Evolutionary conservation across 2,797 vertebrate genomes (phyloP).

Genomic region (Sebastes matsubarae): DNA sequence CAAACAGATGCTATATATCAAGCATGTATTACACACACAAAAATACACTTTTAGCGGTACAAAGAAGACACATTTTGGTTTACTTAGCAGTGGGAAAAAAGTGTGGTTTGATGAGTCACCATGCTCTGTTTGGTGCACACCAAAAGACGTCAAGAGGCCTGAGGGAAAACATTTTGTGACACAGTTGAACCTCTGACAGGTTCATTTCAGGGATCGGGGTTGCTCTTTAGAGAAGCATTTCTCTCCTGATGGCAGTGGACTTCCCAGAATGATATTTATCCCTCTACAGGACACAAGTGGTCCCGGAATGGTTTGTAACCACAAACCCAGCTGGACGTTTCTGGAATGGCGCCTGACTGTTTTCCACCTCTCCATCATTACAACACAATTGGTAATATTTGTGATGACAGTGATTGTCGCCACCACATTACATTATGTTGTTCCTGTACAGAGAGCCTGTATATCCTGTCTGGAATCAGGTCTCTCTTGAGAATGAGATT

Average conservation of each 20-base stretch:
- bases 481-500: too few relatives aligned
- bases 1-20: not conserved
- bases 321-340: not conserved
- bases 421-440: not conserved
- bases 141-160: not conserved
- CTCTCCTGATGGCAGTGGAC: not conserved
- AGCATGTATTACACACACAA: not conserved
- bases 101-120: slow-evolving; percentile 12
- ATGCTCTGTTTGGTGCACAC: not conserved
- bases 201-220: not conserved
- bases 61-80: not conserved
- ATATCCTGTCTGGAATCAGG: too few relatives aligned
- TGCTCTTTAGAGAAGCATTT: not conserved
- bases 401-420: not conserved
- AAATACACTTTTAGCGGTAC: not conserved
- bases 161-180: not conserved
- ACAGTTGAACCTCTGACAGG: not conserved
- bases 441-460: not conserved
- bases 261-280: not conserved
- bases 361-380: not conserved
- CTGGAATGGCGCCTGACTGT: not conserved
- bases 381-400: not conserved
- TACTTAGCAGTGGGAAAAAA: not conserved
- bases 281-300: not conserved
- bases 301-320: not conserved